These are phyloP conservation scores for Cantharis lateralis DNA, from an alignment of 2,888 invertebrate genomes.

Conservation along the genomic window DNA sequence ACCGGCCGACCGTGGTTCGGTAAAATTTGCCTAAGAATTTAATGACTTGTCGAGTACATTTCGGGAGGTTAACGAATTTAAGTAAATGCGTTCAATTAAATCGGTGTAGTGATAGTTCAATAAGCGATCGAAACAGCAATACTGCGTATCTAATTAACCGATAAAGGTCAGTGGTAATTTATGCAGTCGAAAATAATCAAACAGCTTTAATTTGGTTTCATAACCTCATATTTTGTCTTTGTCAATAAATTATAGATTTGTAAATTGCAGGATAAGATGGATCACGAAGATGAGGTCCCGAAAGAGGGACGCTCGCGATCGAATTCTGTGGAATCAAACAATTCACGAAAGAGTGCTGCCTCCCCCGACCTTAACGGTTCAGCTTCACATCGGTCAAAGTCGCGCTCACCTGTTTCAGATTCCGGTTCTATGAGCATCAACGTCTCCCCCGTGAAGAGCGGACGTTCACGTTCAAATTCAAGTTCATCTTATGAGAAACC, in stretches of 20 bases:
- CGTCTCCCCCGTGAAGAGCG: slow-evolving; percentile 34
- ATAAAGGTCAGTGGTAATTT: not conserved
- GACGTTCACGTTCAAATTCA: slow-evolving; percentile 35
- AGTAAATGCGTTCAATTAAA: not conserved
- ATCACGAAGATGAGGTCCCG: not conserved
- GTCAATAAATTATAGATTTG: not conserved
- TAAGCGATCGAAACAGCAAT: not conserved
- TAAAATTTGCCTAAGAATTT: not conserved
- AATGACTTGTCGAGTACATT: not conserved
- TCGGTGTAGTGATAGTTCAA: not conserved
- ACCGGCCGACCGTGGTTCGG: not conserved
- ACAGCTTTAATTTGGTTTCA: not conserved
- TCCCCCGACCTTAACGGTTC: not conserved
- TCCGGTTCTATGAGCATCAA: slow-evolving; percentile 35
- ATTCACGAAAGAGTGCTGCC: not conserved
- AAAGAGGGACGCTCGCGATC: slow-evolving; percentile 8
- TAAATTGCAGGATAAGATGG: not conserved
- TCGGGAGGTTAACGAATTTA: not conserved
- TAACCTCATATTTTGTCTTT: not conserved
- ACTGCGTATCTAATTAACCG: not conserved
- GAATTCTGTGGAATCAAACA: not conserved
- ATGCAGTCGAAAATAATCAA: not conserved
- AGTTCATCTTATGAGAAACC: slow-evolving; percentile 33
- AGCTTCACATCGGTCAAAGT: slow-evolving; percentile 21
- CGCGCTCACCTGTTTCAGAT: slow-evolving; percentile 31